Evolutionary conservation across 1,140 invertebrate genomes (phyloP).

Genomic region (Bombus fervidus): DNA sequence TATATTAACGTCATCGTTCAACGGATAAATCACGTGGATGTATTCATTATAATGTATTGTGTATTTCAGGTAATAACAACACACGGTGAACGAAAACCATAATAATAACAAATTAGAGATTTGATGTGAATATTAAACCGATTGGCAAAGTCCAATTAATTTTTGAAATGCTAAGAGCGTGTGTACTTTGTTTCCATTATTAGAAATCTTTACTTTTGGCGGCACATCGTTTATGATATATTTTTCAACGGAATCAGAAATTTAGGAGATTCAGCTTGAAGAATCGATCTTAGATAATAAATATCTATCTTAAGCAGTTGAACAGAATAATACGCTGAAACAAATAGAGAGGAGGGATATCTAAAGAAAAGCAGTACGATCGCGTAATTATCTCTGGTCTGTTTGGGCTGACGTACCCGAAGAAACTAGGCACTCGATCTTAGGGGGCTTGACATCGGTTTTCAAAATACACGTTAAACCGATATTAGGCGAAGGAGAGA

Average conservation of each 20-base stretch:
- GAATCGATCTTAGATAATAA: neutral
- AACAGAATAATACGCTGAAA: neutral
- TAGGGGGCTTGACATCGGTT: neutral
- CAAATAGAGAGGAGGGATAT: neutral
- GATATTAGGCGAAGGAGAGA: neutral
- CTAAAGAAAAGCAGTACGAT: constrained; percentile 28
- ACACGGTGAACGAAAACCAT: neutral
- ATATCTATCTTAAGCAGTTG: neutral
- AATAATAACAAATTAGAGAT: neutral
- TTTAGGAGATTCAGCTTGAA: neutral
- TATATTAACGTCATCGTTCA: neutral
- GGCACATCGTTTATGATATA: neutral
- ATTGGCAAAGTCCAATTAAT: neutral
- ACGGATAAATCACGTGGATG: neutral
- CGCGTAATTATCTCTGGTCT: constrained; percentile 1
- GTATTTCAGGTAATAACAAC: neutral
- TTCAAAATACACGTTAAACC: constrained; percentile 21
- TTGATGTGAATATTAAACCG: neutral
- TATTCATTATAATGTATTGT: neutral
- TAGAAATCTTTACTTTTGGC: too few relatives aligned
- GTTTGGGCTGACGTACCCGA: neutral
- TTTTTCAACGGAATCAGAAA: neutral
- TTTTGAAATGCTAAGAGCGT: neutral
- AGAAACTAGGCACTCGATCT: neutral
- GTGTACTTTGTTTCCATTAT: too few relatives aligned